phyloP scores from a whole-genome alignment of 2,888 invertebrate genomes.

The Dicycla oo region DNA sequence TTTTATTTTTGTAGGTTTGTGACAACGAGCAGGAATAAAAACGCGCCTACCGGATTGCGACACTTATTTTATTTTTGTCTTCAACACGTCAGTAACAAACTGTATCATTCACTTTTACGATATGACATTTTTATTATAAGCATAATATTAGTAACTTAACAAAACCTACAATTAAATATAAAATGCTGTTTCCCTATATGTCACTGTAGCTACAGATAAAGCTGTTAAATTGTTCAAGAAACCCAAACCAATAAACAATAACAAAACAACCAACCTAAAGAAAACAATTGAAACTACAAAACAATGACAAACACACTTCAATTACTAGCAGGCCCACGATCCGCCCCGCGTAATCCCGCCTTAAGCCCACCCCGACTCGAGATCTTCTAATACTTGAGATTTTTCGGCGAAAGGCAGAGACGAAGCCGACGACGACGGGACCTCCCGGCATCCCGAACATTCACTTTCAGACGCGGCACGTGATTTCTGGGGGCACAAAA shows the following conservation, averaged over 20 bases:
- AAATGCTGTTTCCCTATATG: not conserved
- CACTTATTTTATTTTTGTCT: slow-evolving; percentile 41
- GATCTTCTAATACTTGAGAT: slow-evolving; percentile 62
- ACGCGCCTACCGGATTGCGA: slow-evolving; percentile 32
- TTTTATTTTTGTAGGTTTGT: slow-evolving; percentile 39
- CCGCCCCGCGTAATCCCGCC: slow-evolving; percentile 52
- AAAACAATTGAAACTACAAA: slow-evolving; percentile 54
- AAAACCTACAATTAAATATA: not conserved
- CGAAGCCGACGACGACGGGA: slow-evolving; percentile 35
- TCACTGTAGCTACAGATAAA: not conserved
- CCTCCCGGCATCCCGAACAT: slow-evolving; percentile 58
- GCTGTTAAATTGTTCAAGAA: not conserved
- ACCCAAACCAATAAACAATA: slow-evolving; percentile 21
- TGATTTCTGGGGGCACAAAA: slow-evolving; percentile 52
- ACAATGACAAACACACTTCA: slow-evolving; percentile 58
- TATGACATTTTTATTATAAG: slow-evolving; percentile 7
- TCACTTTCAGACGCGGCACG: slow-evolving; percentile 53
- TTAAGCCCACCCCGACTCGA: slow-evolving; percentile 46
- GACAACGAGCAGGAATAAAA: slow-evolving; percentile 43
- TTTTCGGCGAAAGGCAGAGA: slow-evolving; percentile 59
- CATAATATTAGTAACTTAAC: not conserved
- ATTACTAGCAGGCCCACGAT: slow-evolving; percentile 45
- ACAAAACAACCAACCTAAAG: slow-evolving; percentile 13
- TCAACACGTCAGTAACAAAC: slow-evolving; percentile 40
- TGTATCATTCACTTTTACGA: slow-evolving; percentile 30